A percentile compares a stretch with the other conserved stretches of the same genome.
These are phyloP conservation scores for Brachionus angularis DNA, from an alignment of 1,140 invertebrate genomes.

Conservation along the genomic window DNA sequence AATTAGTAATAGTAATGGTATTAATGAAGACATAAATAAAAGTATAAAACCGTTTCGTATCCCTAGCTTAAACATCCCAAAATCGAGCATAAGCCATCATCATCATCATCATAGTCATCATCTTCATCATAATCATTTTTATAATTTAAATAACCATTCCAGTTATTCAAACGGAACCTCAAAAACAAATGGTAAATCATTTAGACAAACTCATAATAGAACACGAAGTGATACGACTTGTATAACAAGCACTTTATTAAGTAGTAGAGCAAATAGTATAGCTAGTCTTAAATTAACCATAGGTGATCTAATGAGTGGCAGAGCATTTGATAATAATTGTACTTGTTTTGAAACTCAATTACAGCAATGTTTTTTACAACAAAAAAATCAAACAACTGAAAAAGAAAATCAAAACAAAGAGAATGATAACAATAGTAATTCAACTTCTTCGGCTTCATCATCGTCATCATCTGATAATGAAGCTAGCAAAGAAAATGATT, in stretches of 20 bases:
- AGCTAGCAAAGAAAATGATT: constrained; percentile 68
- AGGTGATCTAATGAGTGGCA: constrained; percentile 83
- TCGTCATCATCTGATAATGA: constrained; percentile 67
- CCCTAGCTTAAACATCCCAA: no score
- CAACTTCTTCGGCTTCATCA: not conserved
- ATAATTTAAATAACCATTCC: not conserved
- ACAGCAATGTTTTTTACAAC: not conserved
- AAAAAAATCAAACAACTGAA: not conserved
- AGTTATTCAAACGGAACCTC: not conserved
- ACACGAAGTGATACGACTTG: constrained; percentile 37
- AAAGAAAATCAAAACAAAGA: not conserved
- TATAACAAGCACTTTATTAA: not conserved
- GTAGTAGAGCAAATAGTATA: not conserved
- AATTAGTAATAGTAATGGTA: not conserved
- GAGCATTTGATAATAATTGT: constrained; percentile 93
- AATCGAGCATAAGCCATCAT: no score
- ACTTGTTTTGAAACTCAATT: constrained; percentile 71
- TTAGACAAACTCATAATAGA: constrained; percentile 6
- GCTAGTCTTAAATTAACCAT: constrained; percentile 9
- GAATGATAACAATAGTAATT: constrained; percentile 51
- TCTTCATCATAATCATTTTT: not conserved
- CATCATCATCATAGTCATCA: no score
- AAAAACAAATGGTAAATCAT: not conserved
- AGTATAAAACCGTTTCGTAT: no score
- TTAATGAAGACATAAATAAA: no score